A percentile compares a stretch with the other conserved stretches of the same genome.
Conservation (phyloP, 64 coral and sea anemone genomes). For the Catalaphyllia jardinei region DNA sequence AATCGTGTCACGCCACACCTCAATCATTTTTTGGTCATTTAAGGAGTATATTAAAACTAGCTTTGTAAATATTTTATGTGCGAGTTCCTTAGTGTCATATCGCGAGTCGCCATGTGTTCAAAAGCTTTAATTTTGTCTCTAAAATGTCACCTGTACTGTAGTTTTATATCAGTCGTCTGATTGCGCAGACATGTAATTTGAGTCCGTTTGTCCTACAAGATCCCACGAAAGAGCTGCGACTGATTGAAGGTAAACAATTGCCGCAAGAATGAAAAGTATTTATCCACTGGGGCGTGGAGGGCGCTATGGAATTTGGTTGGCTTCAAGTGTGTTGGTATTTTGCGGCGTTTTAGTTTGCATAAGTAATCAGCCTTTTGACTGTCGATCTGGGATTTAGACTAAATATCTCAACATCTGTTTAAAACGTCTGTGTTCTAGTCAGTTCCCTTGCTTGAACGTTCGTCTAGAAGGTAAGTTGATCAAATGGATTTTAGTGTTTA, state of each 20-base stretch:
- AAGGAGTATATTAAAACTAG: neutral
- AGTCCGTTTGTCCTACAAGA: neutral
- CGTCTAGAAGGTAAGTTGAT: neutral
- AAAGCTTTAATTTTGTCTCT: neutral
- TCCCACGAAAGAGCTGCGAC: neutral
- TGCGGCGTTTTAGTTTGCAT: slow-evolving; percentile 63
- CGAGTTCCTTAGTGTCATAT: neutral
- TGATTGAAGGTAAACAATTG: slow-evolving; percentile 26
- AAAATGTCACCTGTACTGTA: too few relatives aligned
- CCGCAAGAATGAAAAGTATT: slow-evolving; percentile 53
- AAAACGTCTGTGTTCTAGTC: neutral
- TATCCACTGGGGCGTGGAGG: slow-evolving; percentile 73
- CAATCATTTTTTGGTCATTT: neutral
- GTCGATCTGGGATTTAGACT: slow-evolving; percentile 4
- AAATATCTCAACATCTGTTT: neutral
- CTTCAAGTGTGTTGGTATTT: slow-evolving; percentile 49
- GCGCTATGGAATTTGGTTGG: slow-evolving; percentile 43
- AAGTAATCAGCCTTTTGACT: slow-evolving; percentile 36
- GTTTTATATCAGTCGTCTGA: neutral
- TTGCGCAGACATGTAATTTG: slow-evolving; percentile 6
- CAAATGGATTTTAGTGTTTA: neutral
- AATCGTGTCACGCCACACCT: neutral
- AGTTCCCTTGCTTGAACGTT: neutral
- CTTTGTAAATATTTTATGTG: slow-evolving; percentile 18
- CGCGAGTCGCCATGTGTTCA: neutral